Percentiles rank a stretch among this genome's conserved stretches.
phyloP scores from a whole-genome alignment of 2,113 vertebrate genomes.

The Dryoscopus gambensis region DNA sequence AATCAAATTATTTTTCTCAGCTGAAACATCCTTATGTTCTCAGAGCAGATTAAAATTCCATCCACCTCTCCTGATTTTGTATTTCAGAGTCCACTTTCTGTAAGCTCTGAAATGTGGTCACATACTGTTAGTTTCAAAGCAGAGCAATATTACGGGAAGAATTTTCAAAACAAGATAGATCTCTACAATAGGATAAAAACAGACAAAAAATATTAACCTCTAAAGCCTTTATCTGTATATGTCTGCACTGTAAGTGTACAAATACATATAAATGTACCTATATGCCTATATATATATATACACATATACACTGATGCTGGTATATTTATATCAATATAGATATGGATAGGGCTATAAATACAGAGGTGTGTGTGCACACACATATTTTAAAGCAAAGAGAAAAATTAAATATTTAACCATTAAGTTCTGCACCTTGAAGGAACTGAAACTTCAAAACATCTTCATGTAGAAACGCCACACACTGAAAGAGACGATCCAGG shows the following conservation, averaged over 20 bases:
- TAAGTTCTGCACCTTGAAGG: background rate
- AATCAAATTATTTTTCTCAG: background rate
- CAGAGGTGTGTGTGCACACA: background rate
- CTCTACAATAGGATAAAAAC: background rate
- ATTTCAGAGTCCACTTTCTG: background rate
- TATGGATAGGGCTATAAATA: background rate
- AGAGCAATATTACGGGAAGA: background rate
- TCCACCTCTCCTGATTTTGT: background rate
- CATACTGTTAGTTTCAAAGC: background rate
- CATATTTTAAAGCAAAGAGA: background rate
- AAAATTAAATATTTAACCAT: background rate
- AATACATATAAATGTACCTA: background rate
- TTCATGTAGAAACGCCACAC: background rate
- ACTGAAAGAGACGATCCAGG: background rate
- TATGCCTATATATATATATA: accelerated
- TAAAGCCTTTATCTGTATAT: background rate
- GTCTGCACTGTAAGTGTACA: background rate
- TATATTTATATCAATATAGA: background rate
- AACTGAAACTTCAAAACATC: background rate
- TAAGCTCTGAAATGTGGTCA: background rate
- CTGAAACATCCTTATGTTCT: background rate
- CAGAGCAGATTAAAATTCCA: background rate
- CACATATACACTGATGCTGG: background rate
- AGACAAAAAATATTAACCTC: background rate
- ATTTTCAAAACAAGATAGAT: background rate